phyloP scores from a whole-genome alignment of 64 coral and sea anemone species.

The Astreopora myriophthalma region DNA sequence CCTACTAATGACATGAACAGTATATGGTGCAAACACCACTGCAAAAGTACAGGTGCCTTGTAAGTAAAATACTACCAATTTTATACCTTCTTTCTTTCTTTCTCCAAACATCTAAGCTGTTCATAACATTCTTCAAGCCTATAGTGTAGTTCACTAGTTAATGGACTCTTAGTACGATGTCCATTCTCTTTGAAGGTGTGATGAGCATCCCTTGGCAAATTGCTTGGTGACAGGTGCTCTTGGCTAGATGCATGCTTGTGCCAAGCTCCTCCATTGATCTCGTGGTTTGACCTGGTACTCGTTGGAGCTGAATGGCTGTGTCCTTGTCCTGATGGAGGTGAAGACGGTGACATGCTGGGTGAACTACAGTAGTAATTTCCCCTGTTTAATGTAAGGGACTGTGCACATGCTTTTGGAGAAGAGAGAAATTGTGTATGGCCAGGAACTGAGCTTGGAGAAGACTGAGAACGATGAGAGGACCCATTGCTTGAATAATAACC shows the following conservation, averaged over 20 bases:
- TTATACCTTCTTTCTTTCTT: conserved; percentile 87
- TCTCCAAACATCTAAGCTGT: conserved; percentile 87
- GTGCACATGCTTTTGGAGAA: conserved; percentile 69
- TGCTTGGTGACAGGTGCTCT: conserved; percentile 47
- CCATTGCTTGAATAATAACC: conserved; percentile 88
- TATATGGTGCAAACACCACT: background rate
- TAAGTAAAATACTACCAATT: background rate
- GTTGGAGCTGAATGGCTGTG: conserved; percentile 40
- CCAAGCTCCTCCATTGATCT: conserved; percentile 8
- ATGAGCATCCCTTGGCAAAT: conserved; percentile 31
- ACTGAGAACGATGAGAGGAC: conserved; percentile 53
- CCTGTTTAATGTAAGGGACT: conserved; percentile 54
- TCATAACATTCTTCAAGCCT: conserved; percentile 97
- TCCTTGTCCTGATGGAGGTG: conserved; percentile 68
- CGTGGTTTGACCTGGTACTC: background rate
- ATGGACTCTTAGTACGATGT: conserved; percentile 63
- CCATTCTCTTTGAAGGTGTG: conserved; percentile 43
- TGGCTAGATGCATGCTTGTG: background rate
- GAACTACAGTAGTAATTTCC: conserved; percentile 78
- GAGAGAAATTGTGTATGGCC: conserved; percentile 30
- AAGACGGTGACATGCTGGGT: conserved; percentile 91
- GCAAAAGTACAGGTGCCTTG: background rate
- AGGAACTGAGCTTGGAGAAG: conserved; percentile 72
- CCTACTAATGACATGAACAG: no score
- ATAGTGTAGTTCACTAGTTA: conserved; percentile 83